These are phyloP conservation scores for Melanaphis sacchari DNA, from an alignment of 1,140 invertebrate genomes.

Conservation along the genomic window DNA sequence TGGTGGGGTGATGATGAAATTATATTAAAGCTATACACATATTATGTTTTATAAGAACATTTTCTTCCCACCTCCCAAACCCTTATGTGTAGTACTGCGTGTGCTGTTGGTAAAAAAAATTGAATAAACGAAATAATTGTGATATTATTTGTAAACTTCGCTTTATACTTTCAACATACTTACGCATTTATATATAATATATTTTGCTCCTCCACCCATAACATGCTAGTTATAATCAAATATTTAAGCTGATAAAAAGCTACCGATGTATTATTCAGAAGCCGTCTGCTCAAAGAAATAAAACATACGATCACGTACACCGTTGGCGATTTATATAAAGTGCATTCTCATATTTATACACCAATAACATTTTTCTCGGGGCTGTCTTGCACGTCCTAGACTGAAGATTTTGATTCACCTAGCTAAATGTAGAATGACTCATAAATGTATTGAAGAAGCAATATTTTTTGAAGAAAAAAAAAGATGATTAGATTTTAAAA, in stretches of 20 bases:
- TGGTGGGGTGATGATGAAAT: no score
- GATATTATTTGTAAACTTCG: not conserved
- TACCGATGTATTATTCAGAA: slow-evolving; percentile 53
- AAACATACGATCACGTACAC: slow-evolving; percentile 42
- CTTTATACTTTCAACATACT: not conserved
- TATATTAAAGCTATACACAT: no score
- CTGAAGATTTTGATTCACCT: not conserved
- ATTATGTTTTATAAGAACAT: no score
- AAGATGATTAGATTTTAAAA: not conserved
- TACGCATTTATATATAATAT: not conserved
- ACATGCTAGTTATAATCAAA: slow-evolving; percentile 34
- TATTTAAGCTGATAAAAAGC: slow-evolving; percentile 48
- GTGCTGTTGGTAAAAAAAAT: not conserved
- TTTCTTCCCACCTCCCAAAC: no score
- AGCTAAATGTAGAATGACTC: not conserved
- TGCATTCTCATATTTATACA: slow-evolving; percentile 33
- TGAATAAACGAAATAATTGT: not conserved
- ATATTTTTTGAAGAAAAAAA: not conserved
- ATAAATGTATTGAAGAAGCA: no score
- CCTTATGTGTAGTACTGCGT: no score
- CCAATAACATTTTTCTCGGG: not conserved
- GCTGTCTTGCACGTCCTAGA: no score
- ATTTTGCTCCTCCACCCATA: not conserved
- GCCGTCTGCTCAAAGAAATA: slow-evolving; percentile 48
- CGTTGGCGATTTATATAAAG: slow-evolving; percentile 51